Evolutionary conservation across 2,113 vertebrate species (phyloP).

Genomic region (Naja naja): DNA sequence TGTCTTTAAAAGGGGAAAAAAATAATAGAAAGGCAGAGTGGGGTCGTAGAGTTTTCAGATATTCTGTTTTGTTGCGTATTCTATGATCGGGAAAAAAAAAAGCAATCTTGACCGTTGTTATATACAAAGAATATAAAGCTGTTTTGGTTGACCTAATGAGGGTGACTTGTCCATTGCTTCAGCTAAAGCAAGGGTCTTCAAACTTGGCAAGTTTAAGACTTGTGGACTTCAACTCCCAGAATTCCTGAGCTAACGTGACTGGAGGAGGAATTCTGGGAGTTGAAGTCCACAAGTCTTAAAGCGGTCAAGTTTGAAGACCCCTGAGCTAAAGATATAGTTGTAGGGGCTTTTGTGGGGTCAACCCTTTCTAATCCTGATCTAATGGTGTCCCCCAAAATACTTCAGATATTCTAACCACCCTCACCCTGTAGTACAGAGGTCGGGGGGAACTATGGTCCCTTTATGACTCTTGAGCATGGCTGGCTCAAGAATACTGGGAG

Average conservation of each 20-base stretch:
- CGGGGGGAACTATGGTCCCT: no score
- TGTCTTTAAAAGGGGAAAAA: neutral
- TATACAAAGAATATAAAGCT: neutral
- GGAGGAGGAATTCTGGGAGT: no score
- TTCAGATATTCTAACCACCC: neutral
- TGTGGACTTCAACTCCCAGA: no score
- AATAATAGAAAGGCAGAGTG: neutral
- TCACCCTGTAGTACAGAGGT: no score
- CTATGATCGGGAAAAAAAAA: neutral
- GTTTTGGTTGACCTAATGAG: neutral
- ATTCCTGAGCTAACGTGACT: no score
- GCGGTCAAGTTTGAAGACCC: no score
- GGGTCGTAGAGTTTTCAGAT: neutral
- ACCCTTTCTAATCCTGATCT: neutral
- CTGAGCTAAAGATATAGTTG: no score
- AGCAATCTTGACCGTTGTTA: neutral
- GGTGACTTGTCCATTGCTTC: neutral
- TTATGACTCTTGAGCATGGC: no score
- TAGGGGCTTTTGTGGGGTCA: no score
- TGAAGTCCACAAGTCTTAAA: no score
- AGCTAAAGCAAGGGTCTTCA: neutral
- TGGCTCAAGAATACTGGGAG: neutral
- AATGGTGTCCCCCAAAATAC: neutral
- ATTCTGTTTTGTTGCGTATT: neutral
- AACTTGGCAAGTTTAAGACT: no score